These are phyloP conservation scores for Mionectes macconnelli DNA, from an alignment of 2,113 vertebrate genomes.

Conservation along the genomic window DNA sequence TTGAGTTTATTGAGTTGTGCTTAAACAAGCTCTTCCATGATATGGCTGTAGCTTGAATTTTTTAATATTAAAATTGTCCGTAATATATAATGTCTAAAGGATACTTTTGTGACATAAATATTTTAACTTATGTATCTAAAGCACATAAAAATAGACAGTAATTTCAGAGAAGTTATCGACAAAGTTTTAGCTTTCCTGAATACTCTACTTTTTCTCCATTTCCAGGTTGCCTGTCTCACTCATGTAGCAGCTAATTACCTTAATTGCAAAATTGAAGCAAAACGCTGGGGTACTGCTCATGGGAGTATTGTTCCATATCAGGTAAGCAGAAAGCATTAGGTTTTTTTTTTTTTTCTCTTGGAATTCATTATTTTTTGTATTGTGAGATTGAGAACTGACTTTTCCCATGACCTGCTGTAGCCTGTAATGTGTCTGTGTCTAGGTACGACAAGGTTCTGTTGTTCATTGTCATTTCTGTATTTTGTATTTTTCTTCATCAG, in stretches of 20 bases:
- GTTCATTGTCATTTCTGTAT: conserved; percentile 37
- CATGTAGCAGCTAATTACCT: conserved; percentile 86
- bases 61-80: not conserved
- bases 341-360: not conserved
- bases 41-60: not conserved
- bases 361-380: not conserved
- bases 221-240: conserved; percentile 86
- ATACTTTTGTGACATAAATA: not conserved
- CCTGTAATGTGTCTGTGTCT: not conserved
- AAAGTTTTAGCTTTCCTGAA: not conserved
- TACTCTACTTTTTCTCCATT: not conserved
- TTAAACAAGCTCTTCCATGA: not conserved
- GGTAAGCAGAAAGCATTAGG: conserved; percentile 61
- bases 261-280: conserved; percentile 77
- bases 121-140: not conserved
- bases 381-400: not conserved
- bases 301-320: conserved; percentile 88
- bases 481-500: conserved; percentile 41
- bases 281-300: conserved; percentile 86
- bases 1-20: not conserved
- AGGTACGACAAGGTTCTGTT: conserved; percentile 48
- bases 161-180: not conserved
- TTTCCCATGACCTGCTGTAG: not conserved
- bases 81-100: not conserved
- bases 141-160: not conserved